Conservation (phyloP, 2,888 invertebrate species). For the Andrena haemorrhoa region DNA sequence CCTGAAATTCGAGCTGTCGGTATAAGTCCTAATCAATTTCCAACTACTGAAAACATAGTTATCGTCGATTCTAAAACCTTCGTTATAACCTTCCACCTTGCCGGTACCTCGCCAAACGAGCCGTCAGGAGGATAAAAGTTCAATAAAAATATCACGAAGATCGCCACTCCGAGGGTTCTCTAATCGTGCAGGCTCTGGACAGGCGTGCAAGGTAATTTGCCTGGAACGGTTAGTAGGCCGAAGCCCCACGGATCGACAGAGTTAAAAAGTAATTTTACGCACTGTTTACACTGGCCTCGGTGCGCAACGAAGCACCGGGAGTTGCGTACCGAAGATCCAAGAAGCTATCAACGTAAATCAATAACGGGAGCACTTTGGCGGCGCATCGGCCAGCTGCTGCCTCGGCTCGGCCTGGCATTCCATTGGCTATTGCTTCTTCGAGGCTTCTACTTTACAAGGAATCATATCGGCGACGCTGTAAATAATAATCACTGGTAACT, state of each 20-base stretch:
- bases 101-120: neutral
- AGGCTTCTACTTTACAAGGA: constrained; percentile 72
- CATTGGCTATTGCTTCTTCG: constrained; percentile 71
- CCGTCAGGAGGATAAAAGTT: constrained; percentile 5
- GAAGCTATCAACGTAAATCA: constrained; percentile 83
- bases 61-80: neutral
- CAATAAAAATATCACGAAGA: constrained; percentile 23
- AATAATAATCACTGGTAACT: constrained; percentile 71
- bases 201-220: constrained; percentile 57
- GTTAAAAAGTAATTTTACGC: constrained; percentile 73
- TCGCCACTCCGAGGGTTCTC: constrained; percentile 10
- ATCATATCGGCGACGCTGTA: constrained; percentile 73
- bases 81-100: neutral
- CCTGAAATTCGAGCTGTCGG: too few relatives aligned
- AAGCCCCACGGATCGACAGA: constrained; percentile 33
- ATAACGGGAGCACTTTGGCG: constrained; percentile 81
- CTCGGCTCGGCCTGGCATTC: constrained; percentile 71
- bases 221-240: constrained; percentile 20
- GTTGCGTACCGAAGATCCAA: constrained; percentile 66
- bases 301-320: constrained; percentile 49
- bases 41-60: constrained; percentile 1
- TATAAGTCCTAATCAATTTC: too few relatives aligned
- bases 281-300: constrained; percentile 73
- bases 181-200: constrained; percentile 38
- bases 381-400: constrained; percentile 81